phyloP scores from a whole-genome alignment of 2,888 invertebrate genomes.

The Brachypalpus laphriformis region DNA sequence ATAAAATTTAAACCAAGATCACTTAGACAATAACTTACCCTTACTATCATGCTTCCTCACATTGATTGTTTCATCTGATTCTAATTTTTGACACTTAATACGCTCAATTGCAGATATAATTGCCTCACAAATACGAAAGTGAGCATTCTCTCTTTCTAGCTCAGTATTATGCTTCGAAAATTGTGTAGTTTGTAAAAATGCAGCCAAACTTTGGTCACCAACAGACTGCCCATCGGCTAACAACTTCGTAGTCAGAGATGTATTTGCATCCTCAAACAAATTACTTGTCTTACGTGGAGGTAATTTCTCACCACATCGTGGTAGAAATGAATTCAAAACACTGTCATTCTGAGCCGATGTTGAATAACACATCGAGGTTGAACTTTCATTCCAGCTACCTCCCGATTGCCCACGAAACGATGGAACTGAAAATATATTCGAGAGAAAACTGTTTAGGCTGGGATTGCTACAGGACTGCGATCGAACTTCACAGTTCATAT shows the following conservation, averaged over 20 bases:
- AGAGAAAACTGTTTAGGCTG: slow-evolving; percentile 78
- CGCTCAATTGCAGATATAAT: slow-evolving; percentile 92
- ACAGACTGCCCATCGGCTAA: slow-evolving; percentile 68
- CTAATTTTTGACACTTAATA: slow-evolving; percentile 85
- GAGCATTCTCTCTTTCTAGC: slow-evolving; percentile 92
- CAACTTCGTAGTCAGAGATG: slow-evolving; percentile 75
- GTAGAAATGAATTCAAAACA: slow-evolving; percentile 79
- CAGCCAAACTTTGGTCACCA: slow-evolving; percentile 88
- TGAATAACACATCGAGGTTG: slow-evolving; percentile 50
- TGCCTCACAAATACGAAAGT: slow-evolving; percentile 92
- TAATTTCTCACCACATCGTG: slow-evolving; percentile 80
- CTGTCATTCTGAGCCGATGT: slow-evolving; percentile 72
- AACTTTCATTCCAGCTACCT: slow-evolving; percentile 77
- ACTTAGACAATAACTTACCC: neutral
- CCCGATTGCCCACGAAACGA: slow-evolving; percentile 75
- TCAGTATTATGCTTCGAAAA: slow-evolving; percentile 89
- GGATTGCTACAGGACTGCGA: slow-evolving; percentile 75
- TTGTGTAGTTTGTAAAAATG: slow-evolving; percentile 89
- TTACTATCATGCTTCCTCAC: neutral
- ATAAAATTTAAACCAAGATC: no score
- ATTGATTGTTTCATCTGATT: slow-evolving; percentile 36
- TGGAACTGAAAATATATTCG: slow-evolving; percentile 79
- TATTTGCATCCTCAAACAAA: slow-evolving; percentile 79
- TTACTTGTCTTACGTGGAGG: slow-evolving; percentile 77
- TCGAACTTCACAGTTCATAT: slow-evolving; percentile 31